These are phyloP conservation scores for Drosophila trapezifrons DNA, from an alignment of 1,140 invertebrate genomes.

Conservation along the genomic window DNA sequence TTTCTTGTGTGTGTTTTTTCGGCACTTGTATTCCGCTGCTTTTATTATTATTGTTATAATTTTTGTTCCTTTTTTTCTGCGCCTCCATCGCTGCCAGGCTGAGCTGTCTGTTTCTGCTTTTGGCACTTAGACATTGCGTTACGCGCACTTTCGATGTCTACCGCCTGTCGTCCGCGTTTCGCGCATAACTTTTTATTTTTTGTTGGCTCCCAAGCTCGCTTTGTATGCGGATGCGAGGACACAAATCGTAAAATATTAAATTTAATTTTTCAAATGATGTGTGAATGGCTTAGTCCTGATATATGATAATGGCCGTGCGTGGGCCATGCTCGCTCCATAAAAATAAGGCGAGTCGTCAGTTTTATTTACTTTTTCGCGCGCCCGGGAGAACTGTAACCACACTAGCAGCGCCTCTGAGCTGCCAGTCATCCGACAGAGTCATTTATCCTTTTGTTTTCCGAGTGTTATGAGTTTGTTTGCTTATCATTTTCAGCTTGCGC, in stretches of 20 bases:
- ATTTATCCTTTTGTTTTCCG: conserved; percentile 37
- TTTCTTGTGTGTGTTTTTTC: conserved; percentile 46
- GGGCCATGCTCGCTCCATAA: conserved; percentile 11
- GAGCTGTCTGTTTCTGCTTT: conserved; percentile 58
- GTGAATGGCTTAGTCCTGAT: conserved; percentile 80
- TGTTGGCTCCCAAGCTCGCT: conserved; percentile 42
- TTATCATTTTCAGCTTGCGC: conserved; percentile 16
- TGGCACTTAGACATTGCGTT: conserved; percentile 74
- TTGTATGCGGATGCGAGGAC: conserved; percentile 46
- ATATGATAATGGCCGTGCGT: conserved; percentile 69
- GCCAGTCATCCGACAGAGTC: conserved; percentile 22
- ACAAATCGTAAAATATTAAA: conserved; percentile 82
- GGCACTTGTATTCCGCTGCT: conserved; percentile 67
- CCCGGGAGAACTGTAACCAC: conserved; percentile 36
- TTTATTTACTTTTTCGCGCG: conserved; percentile 35
- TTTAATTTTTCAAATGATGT: conserved; percentile 82
- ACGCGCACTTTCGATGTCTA: conserved; percentile 54
- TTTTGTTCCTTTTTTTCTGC: conserved; percentile 30
- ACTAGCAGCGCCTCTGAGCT: conserved; percentile 22
- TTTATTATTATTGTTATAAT: conserved; percentile 82
- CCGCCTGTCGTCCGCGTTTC: conserved; percentile 19
- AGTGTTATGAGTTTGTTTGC: conserved; percentile 28
- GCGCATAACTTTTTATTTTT: conserved; percentile 72
- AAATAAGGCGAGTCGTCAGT: conserved; percentile 32
- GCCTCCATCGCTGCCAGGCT: conserved; percentile 13